Conservation (phyloP, 1,140 invertebrate genomes). For the Pollicipes pollicipes region DNA sequence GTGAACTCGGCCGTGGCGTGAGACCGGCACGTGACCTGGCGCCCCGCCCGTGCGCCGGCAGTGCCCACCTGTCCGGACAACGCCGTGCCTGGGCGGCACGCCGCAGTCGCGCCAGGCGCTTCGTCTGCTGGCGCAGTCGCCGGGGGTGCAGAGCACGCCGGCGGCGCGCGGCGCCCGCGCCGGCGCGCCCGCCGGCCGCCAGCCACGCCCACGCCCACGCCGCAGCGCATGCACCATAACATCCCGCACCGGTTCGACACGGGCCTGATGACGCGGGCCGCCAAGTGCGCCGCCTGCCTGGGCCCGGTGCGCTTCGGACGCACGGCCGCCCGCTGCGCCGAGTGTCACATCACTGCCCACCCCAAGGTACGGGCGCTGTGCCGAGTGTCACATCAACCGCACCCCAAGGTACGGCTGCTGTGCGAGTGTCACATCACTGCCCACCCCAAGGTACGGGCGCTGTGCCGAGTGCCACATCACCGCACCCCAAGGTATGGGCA, state of each 20-base stretch:
- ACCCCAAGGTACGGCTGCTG: no score
- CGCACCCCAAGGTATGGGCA: no score
- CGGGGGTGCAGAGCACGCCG: not conserved
- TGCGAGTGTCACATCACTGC: no score
- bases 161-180: conserved; percentile 1
- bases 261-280: conserved; percentile 37
- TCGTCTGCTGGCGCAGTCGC: not conserved
- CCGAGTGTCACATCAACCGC: no score
- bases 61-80: not conserved
- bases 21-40: no score
- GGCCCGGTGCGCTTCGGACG: conserved; percentile 43
- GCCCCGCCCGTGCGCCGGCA: not conserved
- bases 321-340: conserved; percentile 40
- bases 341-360: conserved; percentile 43
- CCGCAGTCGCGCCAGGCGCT: not conserved
- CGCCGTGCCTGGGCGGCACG: not conserved
- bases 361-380: no score
- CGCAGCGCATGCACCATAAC: conserved; percentile 43
- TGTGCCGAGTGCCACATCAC: no score
- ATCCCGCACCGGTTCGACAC: conserved; percentile 41
- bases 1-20: no score
- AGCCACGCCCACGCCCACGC: conserved; percentile 22
- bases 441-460: no score
- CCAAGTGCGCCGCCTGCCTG: conserved; percentile 43
- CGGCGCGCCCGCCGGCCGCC: conserved; percentile 8